These are phyloP conservation scores for Limnephilus rhombicus DNA, from an alignment of 2,888 invertebrate genomes.

Conservation along the genomic window DNA sequence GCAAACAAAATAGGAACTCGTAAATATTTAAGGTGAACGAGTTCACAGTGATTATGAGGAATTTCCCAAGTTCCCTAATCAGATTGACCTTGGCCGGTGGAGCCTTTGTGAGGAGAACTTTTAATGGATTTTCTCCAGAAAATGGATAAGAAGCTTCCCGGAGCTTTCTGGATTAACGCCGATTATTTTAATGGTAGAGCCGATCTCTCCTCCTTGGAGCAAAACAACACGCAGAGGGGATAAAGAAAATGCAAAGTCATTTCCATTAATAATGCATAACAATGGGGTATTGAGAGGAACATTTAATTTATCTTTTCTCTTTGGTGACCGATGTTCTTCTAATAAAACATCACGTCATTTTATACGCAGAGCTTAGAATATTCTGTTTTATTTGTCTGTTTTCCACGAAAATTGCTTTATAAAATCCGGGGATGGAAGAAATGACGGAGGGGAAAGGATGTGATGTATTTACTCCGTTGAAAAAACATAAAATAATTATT, in stretches of 20 bases:
- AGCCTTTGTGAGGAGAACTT: slow-evolving; percentile 34
- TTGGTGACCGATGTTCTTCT: neutral
- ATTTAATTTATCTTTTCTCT: neutral
- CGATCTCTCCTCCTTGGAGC: neutral
- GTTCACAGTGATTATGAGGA: neutral
- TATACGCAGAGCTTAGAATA: neutral
- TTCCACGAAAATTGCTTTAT: no score
- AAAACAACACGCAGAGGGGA: neutral
- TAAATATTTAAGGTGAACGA: slow-evolving; percentile 15
- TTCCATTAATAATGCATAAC: slow-evolving; percentile 8
- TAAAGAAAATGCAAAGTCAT: slow-evolving; percentile 38
- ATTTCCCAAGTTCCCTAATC: slow-evolving; percentile 9
- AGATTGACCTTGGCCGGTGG: slow-evolving; percentile 38
- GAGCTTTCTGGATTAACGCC: slow-evolving; percentile 36
- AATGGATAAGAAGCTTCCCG: slow-evolving; percentile 20
- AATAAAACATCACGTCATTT: neutral
- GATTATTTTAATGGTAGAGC: slow-evolving; percentile 27
- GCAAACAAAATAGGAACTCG: neutral
- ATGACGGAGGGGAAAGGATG: no score
- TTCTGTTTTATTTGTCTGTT: no score
- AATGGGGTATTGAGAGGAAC: neutral
- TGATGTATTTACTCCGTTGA: no score
- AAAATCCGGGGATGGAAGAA: no score
- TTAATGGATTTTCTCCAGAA: slow-evolving; percentile 29
- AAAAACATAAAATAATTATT: no score